phyloP scores from a whole-genome alignment of 2,113 vertebrate species.

The Myxocyprinus asiaticus region DNA sequence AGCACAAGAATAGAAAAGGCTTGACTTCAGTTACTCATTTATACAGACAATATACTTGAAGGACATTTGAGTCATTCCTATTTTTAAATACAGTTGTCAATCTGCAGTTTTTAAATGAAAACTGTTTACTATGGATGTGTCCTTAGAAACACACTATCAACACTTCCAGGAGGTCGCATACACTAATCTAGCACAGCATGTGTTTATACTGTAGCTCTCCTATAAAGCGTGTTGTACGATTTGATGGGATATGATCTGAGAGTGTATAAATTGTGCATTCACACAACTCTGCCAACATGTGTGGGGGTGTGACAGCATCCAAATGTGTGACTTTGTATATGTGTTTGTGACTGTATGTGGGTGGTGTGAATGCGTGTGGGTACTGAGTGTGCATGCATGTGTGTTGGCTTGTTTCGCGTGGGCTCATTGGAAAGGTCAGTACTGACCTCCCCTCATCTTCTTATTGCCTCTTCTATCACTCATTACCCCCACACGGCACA shows the following conservation, averaged over 20 bases:
- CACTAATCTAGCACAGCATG: constrained; percentile 23
- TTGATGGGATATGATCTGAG: constrained; percentile 24
- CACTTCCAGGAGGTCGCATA: constrained; percentile 11
- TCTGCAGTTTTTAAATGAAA: too few species aligned
- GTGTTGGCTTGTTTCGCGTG: constrained; percentile 35
- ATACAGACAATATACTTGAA: too few species aligned
- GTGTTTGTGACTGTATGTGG: constrained; percentile 36
- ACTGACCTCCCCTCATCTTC: constrained; percentile 52
- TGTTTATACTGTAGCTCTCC: constrained; percentile 14
- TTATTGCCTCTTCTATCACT: constrained; percentile 50
- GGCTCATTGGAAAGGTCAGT: constrained; percentile 51
- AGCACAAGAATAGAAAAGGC: too few species aligned
- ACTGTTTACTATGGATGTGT: background rate
- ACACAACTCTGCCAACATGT: constrained; percentile 5
- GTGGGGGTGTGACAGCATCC: constrained; percentile 22
- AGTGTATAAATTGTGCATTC: constrained; percentile 23
- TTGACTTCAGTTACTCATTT: too few species aligned
- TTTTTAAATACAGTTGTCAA: too few species aligned
- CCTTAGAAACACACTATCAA: constrained; percentile 13
- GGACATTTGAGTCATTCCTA: too few species aligned
- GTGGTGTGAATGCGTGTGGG: constrained; percentile 37
- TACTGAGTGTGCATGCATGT: constrained; percentile 24
- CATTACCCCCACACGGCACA: constrained; percentile 31
- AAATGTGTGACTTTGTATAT: constrained; percentile 22
- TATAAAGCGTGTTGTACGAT: constrained; percentile 26